phyloP scores from a whole-genome alignment of 23 tunicate genomes.

The Botrylloides violaceus region DNA sequence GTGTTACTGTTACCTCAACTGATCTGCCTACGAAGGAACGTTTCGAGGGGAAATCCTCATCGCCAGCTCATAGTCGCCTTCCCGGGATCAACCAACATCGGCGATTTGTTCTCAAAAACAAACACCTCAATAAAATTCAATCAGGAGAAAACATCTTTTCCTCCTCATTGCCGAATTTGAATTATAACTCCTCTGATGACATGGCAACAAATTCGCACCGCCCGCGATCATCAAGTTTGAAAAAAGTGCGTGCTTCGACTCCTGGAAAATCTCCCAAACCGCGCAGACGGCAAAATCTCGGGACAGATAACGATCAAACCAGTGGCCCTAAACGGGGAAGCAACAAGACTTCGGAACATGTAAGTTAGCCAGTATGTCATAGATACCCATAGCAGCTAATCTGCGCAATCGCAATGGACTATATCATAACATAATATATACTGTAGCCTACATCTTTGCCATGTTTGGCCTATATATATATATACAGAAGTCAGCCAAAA shows the following conservation, averaged over 20 bases:
- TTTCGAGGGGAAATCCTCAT: neutral
- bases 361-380: too few relatives aligned
- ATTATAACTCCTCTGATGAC: neutral
- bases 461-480: too few relatives aligned
- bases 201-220: neutral
- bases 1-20: too few relatives aligned
- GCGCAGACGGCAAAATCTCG: too few relatives aligned
- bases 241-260: neutral
- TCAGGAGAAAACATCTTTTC: neutral
- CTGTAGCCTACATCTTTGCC: too few relatives aligned
- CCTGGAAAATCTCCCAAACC: neutral
- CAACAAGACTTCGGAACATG: too few relatives aligned
- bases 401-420: too few relatives aligned
- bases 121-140: neutral
- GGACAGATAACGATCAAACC: too few relatives aligned
- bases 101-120: neutral
- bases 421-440: too few relatives aligned
- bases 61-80: neutral
- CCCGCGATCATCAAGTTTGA: constrained; percentile 19
- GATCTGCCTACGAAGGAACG: neutral
- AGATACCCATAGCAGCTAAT: too few relatives aligned
- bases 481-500: too few relatives aligned
- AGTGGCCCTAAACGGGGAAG: too few relatives aligned
- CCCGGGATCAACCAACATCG: neutral
- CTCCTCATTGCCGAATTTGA: neutral